Conservation (phyloP, 1,140 invertebrate genomes). For the Diachasmimorpha longicaudata region DNA sequence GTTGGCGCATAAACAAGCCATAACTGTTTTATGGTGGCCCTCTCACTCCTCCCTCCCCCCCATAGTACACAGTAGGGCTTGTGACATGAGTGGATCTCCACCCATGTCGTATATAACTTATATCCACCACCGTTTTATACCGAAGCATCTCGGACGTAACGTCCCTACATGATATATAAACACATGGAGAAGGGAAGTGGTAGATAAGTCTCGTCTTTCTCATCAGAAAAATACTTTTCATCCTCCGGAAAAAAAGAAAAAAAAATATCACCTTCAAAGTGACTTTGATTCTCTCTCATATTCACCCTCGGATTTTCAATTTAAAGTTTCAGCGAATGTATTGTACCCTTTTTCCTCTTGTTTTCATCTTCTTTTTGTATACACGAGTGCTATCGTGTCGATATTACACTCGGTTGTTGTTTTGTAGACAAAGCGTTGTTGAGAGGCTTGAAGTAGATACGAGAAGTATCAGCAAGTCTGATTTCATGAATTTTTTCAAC, state of each 20-base stretch:
- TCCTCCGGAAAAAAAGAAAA: neutral
- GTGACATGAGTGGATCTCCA: slow-evolving; percentile 19
- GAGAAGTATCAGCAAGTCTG: neutral
- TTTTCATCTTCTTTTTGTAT: neutral
- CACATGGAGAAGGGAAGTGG: neutral
- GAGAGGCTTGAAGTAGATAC: neutral
- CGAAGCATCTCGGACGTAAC: neutral
- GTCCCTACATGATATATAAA: neutral
- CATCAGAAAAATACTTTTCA: neutral
- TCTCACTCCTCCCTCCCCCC: neutral
- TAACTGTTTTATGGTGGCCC: slow-evolving; percentile 51
- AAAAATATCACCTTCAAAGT: neutral
- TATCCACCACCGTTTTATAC: neutral
- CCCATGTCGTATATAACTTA: neutral
- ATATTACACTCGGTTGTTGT: neutral
- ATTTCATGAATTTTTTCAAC: neutral
- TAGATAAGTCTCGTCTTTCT: neutral
- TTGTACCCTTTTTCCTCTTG: neutral
- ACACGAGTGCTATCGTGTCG: neutral
- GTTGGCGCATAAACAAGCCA: slow-evolving; percentile 49
- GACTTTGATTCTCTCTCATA: neutral
- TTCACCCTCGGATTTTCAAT: neutral
- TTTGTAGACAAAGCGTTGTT: neutral
- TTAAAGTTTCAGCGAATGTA: neutral
- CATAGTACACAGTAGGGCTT: slow-evolving; percentile 23